These are phyloP conservation scores for Micromys minutus DNA, from an alignment of 2,113 vertebrate genomes.

Conservation along the genomic window DNA sequence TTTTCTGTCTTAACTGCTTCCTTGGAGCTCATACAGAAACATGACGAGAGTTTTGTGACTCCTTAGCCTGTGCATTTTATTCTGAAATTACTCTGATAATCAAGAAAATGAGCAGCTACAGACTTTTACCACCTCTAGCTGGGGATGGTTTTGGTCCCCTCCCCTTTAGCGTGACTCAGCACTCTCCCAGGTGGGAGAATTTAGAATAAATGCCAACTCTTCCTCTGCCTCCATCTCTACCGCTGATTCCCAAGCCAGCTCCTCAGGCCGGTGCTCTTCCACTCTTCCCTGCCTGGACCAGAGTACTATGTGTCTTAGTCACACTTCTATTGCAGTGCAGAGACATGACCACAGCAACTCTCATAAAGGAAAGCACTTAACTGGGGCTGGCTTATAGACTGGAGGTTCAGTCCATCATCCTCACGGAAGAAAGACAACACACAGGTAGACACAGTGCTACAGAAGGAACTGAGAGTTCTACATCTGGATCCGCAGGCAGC, in stretches of 20 bases:
- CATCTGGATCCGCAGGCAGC: not conserved
- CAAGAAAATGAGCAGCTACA: not conserved
- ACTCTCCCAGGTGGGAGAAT: not conserved
- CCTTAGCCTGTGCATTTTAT: constrained; percentile 43
- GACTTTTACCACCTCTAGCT: too few relatives aligned
- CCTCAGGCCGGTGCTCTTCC: not conserved
- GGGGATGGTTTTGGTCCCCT: too few relatives aligned
- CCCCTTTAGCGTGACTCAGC: too few relatives aligned
- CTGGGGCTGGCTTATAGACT: not conserved
- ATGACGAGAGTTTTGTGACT: constrained; percentile 40
- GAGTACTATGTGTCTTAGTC: not conserved
- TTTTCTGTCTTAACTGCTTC: constrained; percentile 61
- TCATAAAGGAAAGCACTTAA: not conserved
- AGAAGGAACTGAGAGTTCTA: not conserved
- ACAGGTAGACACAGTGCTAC: not conserved
- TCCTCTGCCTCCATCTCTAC: too few relatives aligned
- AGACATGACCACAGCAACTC: not conserved
- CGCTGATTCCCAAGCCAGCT: not conserved
- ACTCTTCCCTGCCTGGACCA: not conserved
- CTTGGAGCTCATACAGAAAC: constrained; percentile 56
- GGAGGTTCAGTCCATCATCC: not conserved
- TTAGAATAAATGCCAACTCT: not conserved
- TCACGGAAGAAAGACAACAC: not conserved
- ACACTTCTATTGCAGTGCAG: not conserved
- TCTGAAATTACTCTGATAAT: constrained; percentile 41